A percentile compares a stretch with the other conserved stretches of the same genome.
These are phyloP conservation scores for Hylia prasina DNA, from an alignment of 2,113 vertebrate species.

Conservation along the genomic window DNA sequence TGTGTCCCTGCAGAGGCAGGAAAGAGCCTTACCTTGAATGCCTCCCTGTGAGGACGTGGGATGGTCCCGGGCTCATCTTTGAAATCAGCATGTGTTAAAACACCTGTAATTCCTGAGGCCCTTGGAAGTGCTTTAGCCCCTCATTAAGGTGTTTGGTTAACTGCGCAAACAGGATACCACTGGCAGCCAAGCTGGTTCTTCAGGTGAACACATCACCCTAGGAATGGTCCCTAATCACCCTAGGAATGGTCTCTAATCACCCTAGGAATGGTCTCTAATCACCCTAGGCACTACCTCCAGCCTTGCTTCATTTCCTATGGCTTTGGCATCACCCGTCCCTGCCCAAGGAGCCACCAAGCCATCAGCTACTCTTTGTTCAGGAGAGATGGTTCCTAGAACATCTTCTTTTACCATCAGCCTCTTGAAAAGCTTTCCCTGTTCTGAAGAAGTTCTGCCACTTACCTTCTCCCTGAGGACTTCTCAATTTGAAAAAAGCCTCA, in stretches of 20 bases:
- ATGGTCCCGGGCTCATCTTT: not conserved
- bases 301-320: conserved; percentile 43
- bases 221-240: conserved; percentile 10
- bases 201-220: not conserved
- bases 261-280: conserved; percentile 1
- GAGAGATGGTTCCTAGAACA: not conserved
- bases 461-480: not conserved
- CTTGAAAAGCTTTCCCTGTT: not conserved
- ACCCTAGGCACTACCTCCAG: not conserved
- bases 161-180: conserved; percentile 28
- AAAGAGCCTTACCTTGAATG: not conserved
- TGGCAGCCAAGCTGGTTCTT: conserved; percentile 53
- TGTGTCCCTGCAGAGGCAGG: not conserved
- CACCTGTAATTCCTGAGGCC: conserved; percentile 57
- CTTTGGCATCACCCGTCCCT: not conserved
- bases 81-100: conserved; percentile 43
- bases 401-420: not conserved
- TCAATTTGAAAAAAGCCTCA: not conserved
- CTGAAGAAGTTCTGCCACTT: not conserved
- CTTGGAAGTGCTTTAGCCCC: conserved; percentile 37
- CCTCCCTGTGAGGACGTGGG: fast-evolving
- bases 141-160: conserved; percentile 53
- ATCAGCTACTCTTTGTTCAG: not conserved
- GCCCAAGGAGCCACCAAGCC: not conserved
- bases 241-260: conserved; percentile 1